Evolutionary conservation across 2,797 vertebrate species (phyloP).

Genomic region (Lacerta bilineata): DNA sequence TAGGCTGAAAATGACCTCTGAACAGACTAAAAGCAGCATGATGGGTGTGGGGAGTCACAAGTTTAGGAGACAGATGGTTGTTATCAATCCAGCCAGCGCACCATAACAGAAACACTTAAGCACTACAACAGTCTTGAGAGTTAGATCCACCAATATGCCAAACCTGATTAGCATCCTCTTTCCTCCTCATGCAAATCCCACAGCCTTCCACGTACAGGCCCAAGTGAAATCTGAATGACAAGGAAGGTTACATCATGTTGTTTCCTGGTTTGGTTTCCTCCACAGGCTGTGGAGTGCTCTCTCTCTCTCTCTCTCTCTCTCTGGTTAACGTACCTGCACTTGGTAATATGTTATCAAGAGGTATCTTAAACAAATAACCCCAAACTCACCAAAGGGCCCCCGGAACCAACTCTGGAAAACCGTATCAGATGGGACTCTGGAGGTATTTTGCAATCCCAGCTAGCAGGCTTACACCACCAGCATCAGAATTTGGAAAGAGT

Average conservation of each 20-base stretch:
- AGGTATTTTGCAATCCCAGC: not conserved
- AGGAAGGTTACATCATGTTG: conserved; percentile 5
- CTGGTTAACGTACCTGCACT: not conserved
- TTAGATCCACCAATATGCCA: not conserved
- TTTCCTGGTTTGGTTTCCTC: no score
- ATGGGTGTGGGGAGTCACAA: not conserved
- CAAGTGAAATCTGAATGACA: conserved; percentile 20
- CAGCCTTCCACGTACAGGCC: not conserved
- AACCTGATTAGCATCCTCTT: conserved; percentile 5
- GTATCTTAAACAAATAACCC: not conserved
- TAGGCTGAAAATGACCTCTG: not conserved
- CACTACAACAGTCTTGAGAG: not conserved
- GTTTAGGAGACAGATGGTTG: not conserved
- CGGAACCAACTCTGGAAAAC: not conserved
- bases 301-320: not conserved
- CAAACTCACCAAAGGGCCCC: not conserved
- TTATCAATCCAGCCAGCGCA: not conserved
- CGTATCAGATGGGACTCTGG: not conserved
- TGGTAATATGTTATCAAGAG: not conserved
- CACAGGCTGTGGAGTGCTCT: not conserved
- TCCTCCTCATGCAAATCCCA: not conserved
- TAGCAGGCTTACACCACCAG: not conserved
- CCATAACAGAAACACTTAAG: not conserved
- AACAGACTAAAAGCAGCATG: not conserved
- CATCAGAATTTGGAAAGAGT: not conserved